phyloP scores from a whole-genome alignment of 53 echinoderm and acorn worm species.

The Zoroaster sp. region DNA sequence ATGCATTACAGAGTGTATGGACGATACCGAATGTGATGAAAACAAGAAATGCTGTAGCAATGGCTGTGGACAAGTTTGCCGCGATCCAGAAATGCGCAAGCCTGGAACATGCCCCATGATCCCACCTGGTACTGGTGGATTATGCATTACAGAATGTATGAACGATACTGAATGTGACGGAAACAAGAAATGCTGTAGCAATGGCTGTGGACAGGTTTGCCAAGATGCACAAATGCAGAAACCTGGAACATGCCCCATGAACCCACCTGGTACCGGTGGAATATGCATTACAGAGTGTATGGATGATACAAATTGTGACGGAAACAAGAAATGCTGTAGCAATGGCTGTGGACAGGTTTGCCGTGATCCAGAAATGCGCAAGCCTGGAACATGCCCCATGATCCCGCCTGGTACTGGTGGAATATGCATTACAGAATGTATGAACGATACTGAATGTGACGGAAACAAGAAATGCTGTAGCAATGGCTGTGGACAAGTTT shows the following conservation, averaged over 20 bases:
- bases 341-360: background rate
- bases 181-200: background rate
- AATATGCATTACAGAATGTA: no score
- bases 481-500: no score
- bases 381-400: no score
- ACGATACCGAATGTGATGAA: background rate
- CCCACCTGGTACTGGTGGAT: background rate
- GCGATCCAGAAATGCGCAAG: background rate
- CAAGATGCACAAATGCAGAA: background rate
- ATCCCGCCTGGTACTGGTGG: no score
- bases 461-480: no score
- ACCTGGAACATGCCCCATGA: background rate
- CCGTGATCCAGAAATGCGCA: background rate
- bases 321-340: constrained; percentile 13
- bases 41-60: constrained; percentile 25
- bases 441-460: no score
- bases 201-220: background rate
- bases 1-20: background rate
- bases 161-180: background rate
- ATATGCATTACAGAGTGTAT: background rate
- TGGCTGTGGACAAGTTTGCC: background rate
- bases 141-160: background rate
- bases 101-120: constrained; percentile 16
- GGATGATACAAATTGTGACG: background rate
- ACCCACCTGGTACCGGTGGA: background rate